These are phyloP conservation scores for Rhysida immarginata DNA, from an alignment of 1,140 invertebrate genomes.

Conservation along the genomic window DNA sequence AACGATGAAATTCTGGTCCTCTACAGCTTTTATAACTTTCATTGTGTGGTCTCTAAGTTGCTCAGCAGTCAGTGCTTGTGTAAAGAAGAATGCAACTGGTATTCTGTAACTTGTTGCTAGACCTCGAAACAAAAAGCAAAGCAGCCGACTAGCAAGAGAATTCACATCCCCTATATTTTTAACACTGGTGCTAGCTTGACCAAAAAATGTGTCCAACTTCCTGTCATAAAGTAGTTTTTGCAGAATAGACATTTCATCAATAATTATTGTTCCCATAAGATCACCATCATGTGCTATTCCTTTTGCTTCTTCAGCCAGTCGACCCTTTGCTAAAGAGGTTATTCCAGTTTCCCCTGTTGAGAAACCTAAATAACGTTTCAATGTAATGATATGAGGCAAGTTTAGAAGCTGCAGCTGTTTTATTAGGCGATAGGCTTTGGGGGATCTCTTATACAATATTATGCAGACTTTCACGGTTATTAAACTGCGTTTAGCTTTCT, in stretches of 20 bases:
- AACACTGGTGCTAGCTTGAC: no score
- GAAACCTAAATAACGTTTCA: neutral
- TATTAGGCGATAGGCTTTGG: neutral
- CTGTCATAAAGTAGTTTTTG: neutral
- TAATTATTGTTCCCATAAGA: neutral
- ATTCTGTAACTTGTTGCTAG: neutral
- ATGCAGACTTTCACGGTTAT: no score
- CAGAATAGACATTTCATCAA: neutral
- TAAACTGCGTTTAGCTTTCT: neutral
- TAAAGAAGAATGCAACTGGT: neutral
- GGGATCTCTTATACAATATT: neutral
- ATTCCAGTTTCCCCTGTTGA: neutral
- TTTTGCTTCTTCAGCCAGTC: neutral
- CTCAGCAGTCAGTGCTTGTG: neutral
- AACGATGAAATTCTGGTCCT: neutral
- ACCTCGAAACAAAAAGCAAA: neutral
- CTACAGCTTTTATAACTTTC: neutral
- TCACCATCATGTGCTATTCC: neutral
- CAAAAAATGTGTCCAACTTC: no score
- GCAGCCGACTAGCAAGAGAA: neutral
- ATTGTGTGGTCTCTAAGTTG: neutral
- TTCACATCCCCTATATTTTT: neutral
- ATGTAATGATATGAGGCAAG: neutral
- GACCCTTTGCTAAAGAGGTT: neutral
- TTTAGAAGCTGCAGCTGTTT: neutral